These are phyloP conservation scores for Chelon auratus DNA, from an alignment of 2,797 vertebrate species.

Conservation along the genomic window DNA sequence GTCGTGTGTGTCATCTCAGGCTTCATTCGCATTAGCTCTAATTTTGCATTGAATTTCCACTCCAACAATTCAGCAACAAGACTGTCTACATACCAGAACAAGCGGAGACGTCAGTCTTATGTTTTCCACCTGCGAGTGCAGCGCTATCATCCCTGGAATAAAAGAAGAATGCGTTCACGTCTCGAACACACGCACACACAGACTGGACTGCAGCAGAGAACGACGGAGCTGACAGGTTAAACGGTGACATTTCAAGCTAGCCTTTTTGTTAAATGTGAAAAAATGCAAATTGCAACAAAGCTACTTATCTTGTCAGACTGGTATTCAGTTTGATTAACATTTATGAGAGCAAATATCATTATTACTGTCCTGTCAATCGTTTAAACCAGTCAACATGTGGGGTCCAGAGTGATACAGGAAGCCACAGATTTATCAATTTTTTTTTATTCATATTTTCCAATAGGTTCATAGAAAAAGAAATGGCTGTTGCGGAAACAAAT, in stretches of 20 bases:
- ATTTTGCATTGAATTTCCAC: neutral
- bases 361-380: constrained; percentile 18
- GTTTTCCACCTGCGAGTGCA: constrained; percentile 34
- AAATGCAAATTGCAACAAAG: constrained; percentile 31
- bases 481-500: neutral
- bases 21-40: neutral
- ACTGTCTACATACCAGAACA: neutral
- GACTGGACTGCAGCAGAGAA: constrained; percentile 3
- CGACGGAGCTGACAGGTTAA: constrained; percentile 33
- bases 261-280: constrained; percentile 38
- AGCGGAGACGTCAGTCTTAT: constrained; percentile 31
- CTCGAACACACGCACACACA: neutral
- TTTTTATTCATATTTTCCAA: neutral
- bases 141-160: constrained; percentile 25
- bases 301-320: constrained; percentile 32
- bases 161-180: constrained; percentile 48
- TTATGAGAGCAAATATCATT: constrained; percentile 25
- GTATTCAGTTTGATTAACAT: constrained; percentile 38
- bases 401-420: constrained; percentile 12
- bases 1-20: neutral
- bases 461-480: too few species aligned
- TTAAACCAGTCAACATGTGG: neutral
- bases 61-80: constrained; percentile 7
- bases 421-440: neutral
- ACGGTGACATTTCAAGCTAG: constrained; percentile 44